Evolutionary conservation across 2,113 vertebrate genomes (phyloP).

Genomic region (Pseudonaja textilis): DNA sequence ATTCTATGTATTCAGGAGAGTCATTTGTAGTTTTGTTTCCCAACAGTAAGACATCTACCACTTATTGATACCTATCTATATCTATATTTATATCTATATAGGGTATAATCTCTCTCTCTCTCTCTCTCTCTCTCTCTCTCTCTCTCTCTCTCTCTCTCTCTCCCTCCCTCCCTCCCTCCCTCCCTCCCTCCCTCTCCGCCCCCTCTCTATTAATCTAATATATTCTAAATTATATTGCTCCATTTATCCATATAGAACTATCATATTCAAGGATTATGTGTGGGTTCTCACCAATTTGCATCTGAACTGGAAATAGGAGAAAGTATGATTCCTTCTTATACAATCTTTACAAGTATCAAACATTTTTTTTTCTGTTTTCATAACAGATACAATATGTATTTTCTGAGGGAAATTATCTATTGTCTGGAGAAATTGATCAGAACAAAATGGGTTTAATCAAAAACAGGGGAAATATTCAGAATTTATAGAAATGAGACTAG

Average conservation of each 20-base stretch:
- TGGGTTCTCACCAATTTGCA: background rate
- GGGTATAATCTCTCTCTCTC: no score
- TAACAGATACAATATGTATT: background rate
- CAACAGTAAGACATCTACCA: background rate
- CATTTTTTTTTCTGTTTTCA: background rate
- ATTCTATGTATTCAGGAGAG: background rate
- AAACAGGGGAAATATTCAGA: background rate
- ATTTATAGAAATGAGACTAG: background rate
- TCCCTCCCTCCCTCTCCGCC: no score
- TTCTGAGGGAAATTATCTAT: background rate
- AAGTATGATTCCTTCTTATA: background rate
- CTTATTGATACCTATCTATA: background rate
- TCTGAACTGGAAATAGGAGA: background rate
- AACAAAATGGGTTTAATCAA: background rate
- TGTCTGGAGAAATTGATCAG: background rate
- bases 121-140: no score
- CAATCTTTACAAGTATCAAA: background rate
- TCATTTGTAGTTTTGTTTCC: background rate
- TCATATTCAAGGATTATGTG: background rate
- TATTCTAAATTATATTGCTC: no score
- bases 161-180: no score
- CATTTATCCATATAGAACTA: no score
- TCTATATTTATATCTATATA: no score
- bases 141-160: no score
- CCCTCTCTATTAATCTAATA: no score